Base-by-base conservation (phyloP, 2,888 invertebrate species). In the Parapristionchus giblindavisi region DNA sequence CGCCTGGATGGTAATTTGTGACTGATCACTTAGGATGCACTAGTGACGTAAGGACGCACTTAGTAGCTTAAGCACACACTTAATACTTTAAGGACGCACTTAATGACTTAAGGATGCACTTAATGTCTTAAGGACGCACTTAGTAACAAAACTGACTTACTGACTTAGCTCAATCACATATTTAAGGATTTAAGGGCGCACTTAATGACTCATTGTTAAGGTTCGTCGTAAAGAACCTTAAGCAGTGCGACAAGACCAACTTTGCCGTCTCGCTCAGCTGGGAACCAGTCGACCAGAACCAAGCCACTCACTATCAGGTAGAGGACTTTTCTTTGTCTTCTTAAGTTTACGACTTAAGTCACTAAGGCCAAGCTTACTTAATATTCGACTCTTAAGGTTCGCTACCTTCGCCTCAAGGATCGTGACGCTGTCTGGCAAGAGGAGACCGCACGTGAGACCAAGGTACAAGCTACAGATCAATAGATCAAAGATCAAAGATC, bases 231-330 rank as follows among this genome's bases (percentile, higher is more conserved):
- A 81, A 81, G 75, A 85, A 88, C 76, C 79, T 88, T 52, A 83
- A 84, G 52, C 84, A 86, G 75, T 88, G 88, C 77, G 86, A 88
- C 76, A 78, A 82, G 76, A 88, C 88, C 21, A 80, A 85, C 72
- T 83, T 81, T 75, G 87, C 88, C 40, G 83, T 85, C 36, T 85
- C 87, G 11, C 82, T 88, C 80, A 87, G 85, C 56, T 88, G 87
- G 87, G 85, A 87, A 48, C 86, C 87, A 21, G 83, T 87, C 14
- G 84, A 85, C 51, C 77, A 83, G 73, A 77, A 85, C 72, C 80
- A 83, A 79, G 86, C 86, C 36, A 77, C 83, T 5, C 82, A 87
- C 71, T 88, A 88, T 73, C 86, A 88, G 77, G 85, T 85, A 65
- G 17, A 66, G 17, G 72, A 77, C 51, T 17, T 21, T 8, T 27